Conservation (phyloP, 2,888 invertebrate species). For the Agrochola litura region DNA sequence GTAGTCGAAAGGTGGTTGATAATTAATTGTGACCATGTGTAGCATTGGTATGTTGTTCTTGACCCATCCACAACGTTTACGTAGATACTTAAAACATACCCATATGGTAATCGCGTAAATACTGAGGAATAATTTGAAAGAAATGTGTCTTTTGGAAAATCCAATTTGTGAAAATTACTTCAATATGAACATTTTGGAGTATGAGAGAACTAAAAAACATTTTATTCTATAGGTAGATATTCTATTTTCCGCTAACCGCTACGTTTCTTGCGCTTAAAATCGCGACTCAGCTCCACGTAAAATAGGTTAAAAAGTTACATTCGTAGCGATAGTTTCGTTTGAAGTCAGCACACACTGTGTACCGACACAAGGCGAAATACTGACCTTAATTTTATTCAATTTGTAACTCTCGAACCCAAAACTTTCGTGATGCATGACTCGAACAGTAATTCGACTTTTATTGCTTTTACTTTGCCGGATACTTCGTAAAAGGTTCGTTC, state of each 20-base stretch:
- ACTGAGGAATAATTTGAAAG: neutral
- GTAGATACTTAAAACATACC: neutral
- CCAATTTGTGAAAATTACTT: neutral
- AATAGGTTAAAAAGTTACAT: slow-evolving; percentile 55
- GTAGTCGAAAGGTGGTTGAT: neutral
- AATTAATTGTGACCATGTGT: neutral
- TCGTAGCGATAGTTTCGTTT: slow-evolving; percentile 63
- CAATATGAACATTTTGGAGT: neutral
- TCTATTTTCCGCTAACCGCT: neutral
- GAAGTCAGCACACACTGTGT: slow-evolving; percentile 62
- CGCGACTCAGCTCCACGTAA: slow-evolving; percentile 15
- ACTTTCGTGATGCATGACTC: slow-evolving; percentile 88
- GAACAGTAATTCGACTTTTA: slow-evolving; percentile 88
- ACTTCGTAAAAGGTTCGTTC: slow-evolving; percentile 78
- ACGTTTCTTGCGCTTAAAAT: slow-evolving; percentile 21
- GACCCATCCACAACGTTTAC: neutral
- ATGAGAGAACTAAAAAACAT: neutral
- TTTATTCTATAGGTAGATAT: neutral
- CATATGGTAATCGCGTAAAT: too few species aligned
- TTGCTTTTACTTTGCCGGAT: slow-evolving; percentile 82
- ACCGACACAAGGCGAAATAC: slow-evolving; percentile 72
- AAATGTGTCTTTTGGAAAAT: neutral
- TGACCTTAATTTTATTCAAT: slow-evolving; percentile 89
- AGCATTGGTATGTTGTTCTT: slow-evolving; percentile 2
- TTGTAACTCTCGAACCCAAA: slow-evolving; percentile 88